These are phyloP conservation scores for Engraulis encrasicolus DNA, from an alignment of 2,113 vertebrate species.

Conservation along the genomic window DNA sequence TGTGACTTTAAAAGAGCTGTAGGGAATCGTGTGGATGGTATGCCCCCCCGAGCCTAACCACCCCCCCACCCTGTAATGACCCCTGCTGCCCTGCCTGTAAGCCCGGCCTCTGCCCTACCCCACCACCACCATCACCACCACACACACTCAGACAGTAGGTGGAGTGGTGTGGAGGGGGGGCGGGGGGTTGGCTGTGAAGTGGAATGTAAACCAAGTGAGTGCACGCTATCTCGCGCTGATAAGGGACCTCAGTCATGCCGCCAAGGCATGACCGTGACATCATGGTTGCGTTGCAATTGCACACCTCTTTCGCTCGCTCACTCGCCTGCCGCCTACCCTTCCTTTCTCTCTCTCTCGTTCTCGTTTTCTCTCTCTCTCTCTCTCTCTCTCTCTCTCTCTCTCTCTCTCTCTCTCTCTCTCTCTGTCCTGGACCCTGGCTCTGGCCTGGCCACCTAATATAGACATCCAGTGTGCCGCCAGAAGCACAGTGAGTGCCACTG, in stretches of 20 bases:
- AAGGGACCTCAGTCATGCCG: conserved; percentile 67
- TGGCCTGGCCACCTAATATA: conserved; percentile 66
- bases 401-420: neutral
- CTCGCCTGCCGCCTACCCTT: neutral
- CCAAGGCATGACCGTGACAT: conserved; percentile 67
- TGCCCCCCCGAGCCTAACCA: no score
- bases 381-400: conserved; percentile 10
- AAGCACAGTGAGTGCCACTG: neutral
- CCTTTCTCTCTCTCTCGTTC: neutral
- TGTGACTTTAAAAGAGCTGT: conserved; percentile 25
- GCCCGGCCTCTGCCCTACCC: neutral
- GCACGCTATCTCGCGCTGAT: conserved; percentile 57
- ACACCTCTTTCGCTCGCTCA: neutral
- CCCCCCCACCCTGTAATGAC: neutral
- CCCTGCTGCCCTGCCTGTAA: neutral
- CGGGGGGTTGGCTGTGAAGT: conserved; percentile 23
- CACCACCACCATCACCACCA: neutral
- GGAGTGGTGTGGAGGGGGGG: neutral
- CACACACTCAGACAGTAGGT: neutral
- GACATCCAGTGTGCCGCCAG: conserved; percentile 47
- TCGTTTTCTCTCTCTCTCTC: neutral
- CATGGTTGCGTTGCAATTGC: conserved; percentile 47
- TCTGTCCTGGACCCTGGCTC: neutral
- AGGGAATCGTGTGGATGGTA: neutral
- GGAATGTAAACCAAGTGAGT: conserved; percentile 56